Percentiles rank a stretch among this genome's conserved stretches.
Evolutionary conservation across 2,113 vertebrate genomes (phyloP).

Genomic region (Chionodraco myersi): DNA sequence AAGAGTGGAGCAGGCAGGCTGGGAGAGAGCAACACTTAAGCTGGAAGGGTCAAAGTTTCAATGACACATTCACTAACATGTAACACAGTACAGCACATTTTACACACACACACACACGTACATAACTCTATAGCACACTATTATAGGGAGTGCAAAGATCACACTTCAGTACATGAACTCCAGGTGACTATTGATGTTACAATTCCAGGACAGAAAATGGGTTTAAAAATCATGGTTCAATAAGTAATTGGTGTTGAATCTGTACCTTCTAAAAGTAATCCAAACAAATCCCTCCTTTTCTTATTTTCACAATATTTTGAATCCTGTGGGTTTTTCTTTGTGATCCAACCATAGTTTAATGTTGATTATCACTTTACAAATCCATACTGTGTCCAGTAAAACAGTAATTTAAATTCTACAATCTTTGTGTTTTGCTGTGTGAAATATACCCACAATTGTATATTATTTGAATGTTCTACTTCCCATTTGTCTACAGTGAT

Average conservation of each 20-base stretch:
- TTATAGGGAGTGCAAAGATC: constrained; percentile 20
- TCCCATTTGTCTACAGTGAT: neutral
- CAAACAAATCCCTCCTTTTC: neutral
- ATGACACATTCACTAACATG: constrained; percentile 49
- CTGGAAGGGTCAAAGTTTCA: constrained; percentile 66
- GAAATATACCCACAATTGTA: constrained; percentile 12
- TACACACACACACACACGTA: neutral
- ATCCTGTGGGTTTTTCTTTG: neutral
- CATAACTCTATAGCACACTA: neutral
- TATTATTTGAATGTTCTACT: constrained; percentile 1
- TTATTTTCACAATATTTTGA: neutral
- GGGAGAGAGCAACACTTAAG: constrained; percentile 58
- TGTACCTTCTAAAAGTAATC: neutral
- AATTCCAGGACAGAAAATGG: neutral
- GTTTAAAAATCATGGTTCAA: too few relatives aligned
- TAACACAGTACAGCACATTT: neutral
- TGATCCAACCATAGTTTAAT: neutral
- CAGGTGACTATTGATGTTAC: neutral
- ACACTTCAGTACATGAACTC: constrained; percentile 8
- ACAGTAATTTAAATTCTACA: neutral
- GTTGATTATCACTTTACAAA: constrained; percentile 8
- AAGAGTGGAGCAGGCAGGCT: constrained; percentile 49
- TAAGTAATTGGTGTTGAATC: neutral
- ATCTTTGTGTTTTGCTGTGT: constrained; percentile 1
- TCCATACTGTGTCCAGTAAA: neutral